These are phyloP conservation scores for Cheilosia vernalis DNA, from an alignment of 2,888 invertebrate species.

Conservation along the genomic window DNA sequence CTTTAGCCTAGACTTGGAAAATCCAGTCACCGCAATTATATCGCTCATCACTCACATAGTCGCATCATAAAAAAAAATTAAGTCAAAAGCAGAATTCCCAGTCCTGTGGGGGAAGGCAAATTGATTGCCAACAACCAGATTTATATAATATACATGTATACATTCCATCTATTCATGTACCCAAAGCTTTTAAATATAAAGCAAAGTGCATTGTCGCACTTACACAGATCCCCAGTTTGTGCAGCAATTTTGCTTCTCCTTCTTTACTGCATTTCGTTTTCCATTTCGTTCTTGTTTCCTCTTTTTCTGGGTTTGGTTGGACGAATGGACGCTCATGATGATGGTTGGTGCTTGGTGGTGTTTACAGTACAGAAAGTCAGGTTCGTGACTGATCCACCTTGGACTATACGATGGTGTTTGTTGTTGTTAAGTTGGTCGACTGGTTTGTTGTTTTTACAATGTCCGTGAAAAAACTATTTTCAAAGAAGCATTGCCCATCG, in stretches of 20 bases:
- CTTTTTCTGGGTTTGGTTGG: conserved; percentile 2
- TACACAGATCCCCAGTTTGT: conserved; percentile 62
- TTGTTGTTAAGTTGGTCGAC: conserved; percentile 38
- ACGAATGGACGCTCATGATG: conserved; percentile 17
- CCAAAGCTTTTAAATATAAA: conserved; percentile 31
- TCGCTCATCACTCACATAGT: conserved; percentile 20
- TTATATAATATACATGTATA: background rate
- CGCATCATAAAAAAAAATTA: background rate
- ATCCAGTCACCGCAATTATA: conserved; percentile 36
- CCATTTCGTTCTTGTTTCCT: conserved; percentile 1
- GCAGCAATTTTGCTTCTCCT: conserved; percentile 4
- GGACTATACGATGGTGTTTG: conserved; percentile 25
- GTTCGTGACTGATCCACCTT: conserved; percentile 63
- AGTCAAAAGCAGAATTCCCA: conserved; percentile 13
- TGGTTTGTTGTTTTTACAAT: conserved; percentile 29
- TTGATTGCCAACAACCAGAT: conserved; percentile 21
- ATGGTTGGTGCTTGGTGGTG: conserved; percentile 2
- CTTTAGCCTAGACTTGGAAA: conserved; percentile 50
- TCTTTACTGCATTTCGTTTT: conserved; percentile 2
- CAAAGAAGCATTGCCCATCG: conserved; percentile 15
- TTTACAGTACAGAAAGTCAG: conserved; percentile 56
- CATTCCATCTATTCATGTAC: conserved; percentile 1
- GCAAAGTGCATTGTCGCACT: conserved; percentile 62
- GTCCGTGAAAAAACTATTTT: conserved; percentile 48
- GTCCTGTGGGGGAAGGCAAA: conserved; percentile 1